These are phyloP conservation scores for Lepidurus packardi DNA, from an alignment of 1,140 invertebrate genomes.

Conservation along the genomic window DNA sequence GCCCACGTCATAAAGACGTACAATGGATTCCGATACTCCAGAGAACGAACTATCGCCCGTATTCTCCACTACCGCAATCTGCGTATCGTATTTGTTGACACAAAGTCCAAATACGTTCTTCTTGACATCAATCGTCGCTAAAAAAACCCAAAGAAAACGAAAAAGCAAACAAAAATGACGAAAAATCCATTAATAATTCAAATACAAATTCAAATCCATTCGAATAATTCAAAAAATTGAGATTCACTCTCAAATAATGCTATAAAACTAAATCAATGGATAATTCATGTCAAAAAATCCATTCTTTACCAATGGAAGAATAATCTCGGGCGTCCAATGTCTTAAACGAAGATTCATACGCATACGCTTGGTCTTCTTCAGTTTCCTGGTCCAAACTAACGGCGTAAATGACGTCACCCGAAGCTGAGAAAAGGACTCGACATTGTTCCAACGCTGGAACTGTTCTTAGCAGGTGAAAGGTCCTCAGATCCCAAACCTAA, in stretches of 20 bases:
- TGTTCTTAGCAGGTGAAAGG: slow-evolving; percentile 87
- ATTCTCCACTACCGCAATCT: slow-evolving; percentile 78
- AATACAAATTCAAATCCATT: too few relatives aligned
- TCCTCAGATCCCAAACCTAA: slow-evolving; percentile 87
- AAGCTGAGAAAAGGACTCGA: slow-evolving; percentile 62
- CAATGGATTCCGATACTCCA: slow-evolving; percentile 60
- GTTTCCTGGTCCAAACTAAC: slow-evolving; percentile 57
- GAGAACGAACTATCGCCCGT: slow-evolving; percentile 58
- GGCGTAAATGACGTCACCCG: slow-evolving; percentile 59
- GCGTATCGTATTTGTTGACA: slow-evolving; percentile 66
- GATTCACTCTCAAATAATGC: slow-evolving; percentile 19
- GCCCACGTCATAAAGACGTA: slow-evolving; percentile 76
- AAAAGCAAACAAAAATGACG: background rate
- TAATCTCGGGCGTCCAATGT: slow-evolving; percentile 92
- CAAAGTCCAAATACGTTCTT: slow-evolving; percentile 69
- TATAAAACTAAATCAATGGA: background rate
- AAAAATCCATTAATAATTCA: slow-evolving; percentile 33
- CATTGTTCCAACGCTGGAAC: slow-evolving; percentile 88
- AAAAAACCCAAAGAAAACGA: slow-evolving; percentile 38
- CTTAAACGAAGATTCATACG: slow-evolving; percentile 83
- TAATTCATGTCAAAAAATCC: background rate
- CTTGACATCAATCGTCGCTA: slow-evolving; percentile 83
- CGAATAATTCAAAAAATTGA: slow-evolving; percentile 31
- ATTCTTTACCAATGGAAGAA: slow-evolving; percentile 69
- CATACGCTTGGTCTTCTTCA: slow-evolving; percentile 58